These are phyloP conservation scores for Pogonognathellus flavescens DNA, from an alignment of 1,140 invertebrate genomes.

Conservation along the genomic window DNA sequence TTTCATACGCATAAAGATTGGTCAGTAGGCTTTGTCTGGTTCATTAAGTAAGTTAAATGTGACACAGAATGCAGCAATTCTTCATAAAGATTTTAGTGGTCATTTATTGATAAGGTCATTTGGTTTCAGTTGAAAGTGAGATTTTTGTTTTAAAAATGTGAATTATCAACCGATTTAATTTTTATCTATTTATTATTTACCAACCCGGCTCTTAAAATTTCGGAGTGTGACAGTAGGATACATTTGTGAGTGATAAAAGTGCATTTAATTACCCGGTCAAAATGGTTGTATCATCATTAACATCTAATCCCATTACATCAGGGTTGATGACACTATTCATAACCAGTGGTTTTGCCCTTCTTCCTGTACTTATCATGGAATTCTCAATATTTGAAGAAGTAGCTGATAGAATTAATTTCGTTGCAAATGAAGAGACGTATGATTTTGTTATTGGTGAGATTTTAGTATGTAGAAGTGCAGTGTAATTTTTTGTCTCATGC, in stretches of 20 bases:
- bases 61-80: too few species aligned
- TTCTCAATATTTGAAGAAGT: slow-evolving; percentile 52
- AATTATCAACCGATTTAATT: neutral
- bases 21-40: too few species aligned
- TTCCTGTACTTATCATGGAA: slow-evolving; percentile 48
- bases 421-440: slow-evolving; percentile 54
- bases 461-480: too few species aligned
- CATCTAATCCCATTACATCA: slow-evolving; percentile 3
- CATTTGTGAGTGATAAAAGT: neutral
- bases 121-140: too few species aligned
- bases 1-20: too few species aligned
- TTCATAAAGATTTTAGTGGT: too few species aligned
- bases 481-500: too few species aligned
- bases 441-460: slow-evolving; percentile 66
- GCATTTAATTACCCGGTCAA: neutral
- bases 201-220: neutral
- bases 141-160: neutral
- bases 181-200: too few species aligned
- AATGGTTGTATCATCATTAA: neutral
- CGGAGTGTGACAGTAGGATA: neutral
- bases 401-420: slow-evolving; percentile 42
- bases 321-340: slow-evolving; percentile 43
- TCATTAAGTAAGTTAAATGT: too few species aligned
- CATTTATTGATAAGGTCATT: too few species aligned
- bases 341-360: slow-evolving; percentile 35